These are phyloP conservation scores for Parapsyche elsis DNA, from an alignment of 1,140 invertebrate species.

Conservation along the genomic window DNA sequence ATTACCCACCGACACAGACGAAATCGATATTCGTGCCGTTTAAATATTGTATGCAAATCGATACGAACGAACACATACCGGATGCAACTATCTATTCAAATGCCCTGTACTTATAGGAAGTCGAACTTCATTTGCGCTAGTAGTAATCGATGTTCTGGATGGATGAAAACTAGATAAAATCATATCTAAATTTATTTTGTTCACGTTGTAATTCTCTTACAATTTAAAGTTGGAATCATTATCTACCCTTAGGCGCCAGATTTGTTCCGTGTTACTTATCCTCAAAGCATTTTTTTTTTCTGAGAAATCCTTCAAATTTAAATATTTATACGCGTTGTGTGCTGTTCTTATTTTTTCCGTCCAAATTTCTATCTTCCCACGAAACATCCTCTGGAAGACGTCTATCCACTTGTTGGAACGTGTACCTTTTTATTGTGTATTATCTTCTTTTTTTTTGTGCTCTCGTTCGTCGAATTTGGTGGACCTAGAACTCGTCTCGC, in stretches of 20 bases:
- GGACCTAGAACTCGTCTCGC: slow-evolving; percentile 22
- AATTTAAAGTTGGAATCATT: background rate
- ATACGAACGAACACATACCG: slow-evolving; percentile 1
- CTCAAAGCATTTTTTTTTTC: background rate
- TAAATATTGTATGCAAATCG: slow-evolving; percentile 16
- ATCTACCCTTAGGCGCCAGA: background rate
- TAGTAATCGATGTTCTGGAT: no score
- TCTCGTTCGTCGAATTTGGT: slow-evolving; percentile 24
- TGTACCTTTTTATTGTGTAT: slow-evolving; percentile 10
- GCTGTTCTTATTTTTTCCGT: background rate
- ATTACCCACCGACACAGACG: slow-evolving; percentile 1
- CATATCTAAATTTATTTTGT: no score
- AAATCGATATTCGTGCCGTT: slow-evolving; percentile 34
- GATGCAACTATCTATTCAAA: no score
- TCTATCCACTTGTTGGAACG: background rate
- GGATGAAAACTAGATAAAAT: no score
- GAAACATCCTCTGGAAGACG: slow-evolving; percentile 2
- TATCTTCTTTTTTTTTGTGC: slow-evolving; percentile 2
- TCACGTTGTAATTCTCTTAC: no score
- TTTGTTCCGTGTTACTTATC: background rate
- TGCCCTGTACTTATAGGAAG: no score
- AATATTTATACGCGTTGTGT: background rate
- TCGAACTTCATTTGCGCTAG: no score
- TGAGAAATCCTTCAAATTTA: background rate
- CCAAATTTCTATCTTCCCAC: slow-evolving; percentile 27